phyloP scores from a whole-genome alignment of 53 echinoderm and acorn worm species.

The Astropecten irregularis region DNA sequence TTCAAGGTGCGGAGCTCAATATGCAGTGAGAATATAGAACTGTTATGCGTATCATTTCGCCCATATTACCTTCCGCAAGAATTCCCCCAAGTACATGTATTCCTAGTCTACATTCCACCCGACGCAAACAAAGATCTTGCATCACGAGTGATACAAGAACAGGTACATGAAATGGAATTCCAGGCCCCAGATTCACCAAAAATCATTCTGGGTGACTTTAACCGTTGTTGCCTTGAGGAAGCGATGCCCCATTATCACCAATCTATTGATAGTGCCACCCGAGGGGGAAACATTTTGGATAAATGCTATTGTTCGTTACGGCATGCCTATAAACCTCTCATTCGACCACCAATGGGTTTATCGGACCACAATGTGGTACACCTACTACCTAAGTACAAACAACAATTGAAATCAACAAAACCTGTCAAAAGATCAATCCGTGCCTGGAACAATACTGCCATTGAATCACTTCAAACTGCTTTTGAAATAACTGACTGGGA shows the following conservation, averaged over 20 bases:
- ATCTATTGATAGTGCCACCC: constrained; percentile 27
- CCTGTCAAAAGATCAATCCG: too few species aligned
- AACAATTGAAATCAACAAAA: too few species aligned
- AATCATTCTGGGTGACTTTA: constrained; percentile 53
- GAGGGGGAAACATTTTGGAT: constrained; percentile 36
- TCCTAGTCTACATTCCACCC: constrained; percentile 51
- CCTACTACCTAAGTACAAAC: too few species aligned
- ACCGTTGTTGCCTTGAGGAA: constrained; percentile 19
- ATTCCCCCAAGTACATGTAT: constrained; percentile 44
- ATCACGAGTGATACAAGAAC: constrained; percentile 3
- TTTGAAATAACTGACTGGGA: too few species aligned
- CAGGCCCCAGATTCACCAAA: too few species aligned
- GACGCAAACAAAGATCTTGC: constrained; percentile 35
- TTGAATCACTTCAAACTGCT: too few species aligned
- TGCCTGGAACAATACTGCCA: too few species aligned
- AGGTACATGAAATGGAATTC: constrained; percentile 20
- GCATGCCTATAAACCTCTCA: constrained; percentile 29
- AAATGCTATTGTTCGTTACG: constrained; percentile 37
- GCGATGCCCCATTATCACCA: constrained; percentile 31
- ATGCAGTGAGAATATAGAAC: constrained; percentile 41
- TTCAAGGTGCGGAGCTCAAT: constrained; percentile 2
- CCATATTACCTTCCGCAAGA: constrained; percentile 50
- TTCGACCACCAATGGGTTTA: constrained; percentile 26
- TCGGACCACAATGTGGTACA: constrained; percentile 38
- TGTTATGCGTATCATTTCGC: too few species aligned